phyloP scores from a whole-genome alignment of 2,113 vertebrate species.

The Maccullochella peelii region DNA sequence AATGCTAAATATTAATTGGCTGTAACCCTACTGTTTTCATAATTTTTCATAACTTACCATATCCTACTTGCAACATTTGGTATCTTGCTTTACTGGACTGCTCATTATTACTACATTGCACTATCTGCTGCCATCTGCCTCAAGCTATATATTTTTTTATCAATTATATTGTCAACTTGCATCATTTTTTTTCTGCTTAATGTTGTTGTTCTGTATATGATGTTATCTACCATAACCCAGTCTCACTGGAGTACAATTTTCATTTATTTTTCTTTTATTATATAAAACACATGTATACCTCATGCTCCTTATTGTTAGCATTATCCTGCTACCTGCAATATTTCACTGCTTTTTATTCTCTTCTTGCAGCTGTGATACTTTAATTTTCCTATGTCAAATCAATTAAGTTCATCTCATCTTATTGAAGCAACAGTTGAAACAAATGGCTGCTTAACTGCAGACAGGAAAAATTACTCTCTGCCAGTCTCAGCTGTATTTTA shows the following conservation, averaged over 20 bases:
- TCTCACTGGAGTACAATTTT: neutral
- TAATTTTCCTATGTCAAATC: conserved; percentile 42
- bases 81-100: neutral
- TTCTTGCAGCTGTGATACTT: conserved; percentile 19
- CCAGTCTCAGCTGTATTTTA: conserved; percentile 23
- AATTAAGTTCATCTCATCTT: conserved; percentile 53
- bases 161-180: neutral
- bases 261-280: neutral
- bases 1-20: conserved; percentile 48
- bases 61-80: neutral
- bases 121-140: neutral
- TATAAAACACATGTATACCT: neutral
- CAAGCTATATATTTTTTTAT: neutral
- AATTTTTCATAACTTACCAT: neutral
- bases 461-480: conserved; percentile 24
- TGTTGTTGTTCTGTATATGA: neutral
- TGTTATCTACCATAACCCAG: neutral
- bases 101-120: neutral
- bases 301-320: neutral
- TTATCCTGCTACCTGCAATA: conserved; percentile 7
- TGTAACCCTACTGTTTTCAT: neutral
- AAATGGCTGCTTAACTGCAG: conserved; percentile 34
- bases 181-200: neutral
- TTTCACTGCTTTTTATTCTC: conserved; percentile 7
- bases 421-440: conserved; percentile 35